These are phyloP conservation scores for Leptobrachium leishanense DNA, from an alignment of 2,113 vertebrate genomes.

Conservation along the genomic window DNA sequence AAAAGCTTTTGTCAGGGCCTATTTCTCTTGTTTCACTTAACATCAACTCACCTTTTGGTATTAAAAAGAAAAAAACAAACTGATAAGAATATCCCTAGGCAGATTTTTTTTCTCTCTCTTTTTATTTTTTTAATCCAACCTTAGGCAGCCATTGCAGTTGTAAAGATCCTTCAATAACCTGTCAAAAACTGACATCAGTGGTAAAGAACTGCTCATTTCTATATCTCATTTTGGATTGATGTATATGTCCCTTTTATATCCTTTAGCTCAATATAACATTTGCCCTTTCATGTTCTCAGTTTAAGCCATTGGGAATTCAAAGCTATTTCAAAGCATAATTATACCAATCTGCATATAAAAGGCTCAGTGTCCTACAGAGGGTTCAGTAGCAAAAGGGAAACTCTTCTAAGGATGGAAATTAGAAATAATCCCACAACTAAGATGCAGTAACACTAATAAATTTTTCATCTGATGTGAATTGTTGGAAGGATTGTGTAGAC, in stretches of 20 bases:
- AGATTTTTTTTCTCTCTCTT: conserved; percentile 12
- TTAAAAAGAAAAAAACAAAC: conserved; percentile 55
- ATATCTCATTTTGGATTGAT: conserved; percentile 66
- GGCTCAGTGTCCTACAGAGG: conserved; percentile 64
- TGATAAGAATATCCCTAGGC: conserved; percentile 62
- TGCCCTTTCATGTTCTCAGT: conserved; percentile 74
- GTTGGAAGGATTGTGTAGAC: conserved; percentile 53
- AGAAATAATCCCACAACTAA: conserved; percentile 68
- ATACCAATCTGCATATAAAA: conserved; percentile 78
- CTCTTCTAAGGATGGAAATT: conserved; percentile 67
- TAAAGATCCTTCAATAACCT: conserved; percentile 63
- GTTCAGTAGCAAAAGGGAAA: conserved; percentile 57
- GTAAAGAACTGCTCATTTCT: conserved; percentile 59
- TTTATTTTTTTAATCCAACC: conserved; percentile 20
- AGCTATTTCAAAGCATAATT: conserved; percentile 78
- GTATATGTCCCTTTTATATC: conserved; percentile 60
- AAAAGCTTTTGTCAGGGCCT: conserved; percentile 45
- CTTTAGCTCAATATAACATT: conserved; percentile 66
- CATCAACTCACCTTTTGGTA: conserved; percentile 67
- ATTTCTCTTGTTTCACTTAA: conserved; percentile 62
- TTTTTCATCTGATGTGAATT: conserved; percentile 66
- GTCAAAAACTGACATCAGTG: conserved; percentile 57
- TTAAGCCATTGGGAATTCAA: conserved; percentile 70
- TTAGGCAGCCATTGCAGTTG: conserved; percentile 49
- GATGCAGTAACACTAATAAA: conserved; percentile 62